Conservation (phyloP, 2,888 invertebrate genomes). For the Drosophila sordidula region DNA sequence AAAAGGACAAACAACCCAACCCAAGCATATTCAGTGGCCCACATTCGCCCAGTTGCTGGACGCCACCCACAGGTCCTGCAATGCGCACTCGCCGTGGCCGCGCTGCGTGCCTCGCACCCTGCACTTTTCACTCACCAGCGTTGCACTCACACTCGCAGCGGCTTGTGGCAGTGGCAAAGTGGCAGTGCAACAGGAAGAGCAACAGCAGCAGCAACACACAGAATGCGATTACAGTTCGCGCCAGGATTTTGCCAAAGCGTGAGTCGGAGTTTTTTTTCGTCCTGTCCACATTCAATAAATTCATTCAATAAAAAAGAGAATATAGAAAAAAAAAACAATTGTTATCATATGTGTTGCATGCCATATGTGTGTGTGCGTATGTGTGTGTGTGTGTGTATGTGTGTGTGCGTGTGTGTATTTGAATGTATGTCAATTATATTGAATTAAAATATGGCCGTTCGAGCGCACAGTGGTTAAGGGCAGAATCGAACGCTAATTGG, state of each 20-base stretch:
- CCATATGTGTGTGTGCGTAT: neutral
- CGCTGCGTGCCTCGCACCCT: slow-evolving; percentile 13
- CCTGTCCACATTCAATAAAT: slow-evolving; percentile 14
- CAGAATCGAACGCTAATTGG: neutral
- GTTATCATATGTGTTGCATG: neutral
- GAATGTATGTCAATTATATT: slow-evolving; percentile 40
- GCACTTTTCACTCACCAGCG: slow-evolving; percentile 51
- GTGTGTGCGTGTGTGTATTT: slow-evolving; percentile 7
- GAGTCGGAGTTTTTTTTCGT: slow-evolving; percentile 6
- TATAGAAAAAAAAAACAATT: slow-evolving; percentile 9
- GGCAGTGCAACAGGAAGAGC: slow-evolving; percentile 47
- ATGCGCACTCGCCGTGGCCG: slow-evolving; percentile 50
- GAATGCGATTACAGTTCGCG: slow-evolving; percentile 31
- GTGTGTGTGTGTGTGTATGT: neutral
- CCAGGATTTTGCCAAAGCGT: slow-evolving; percentile 28
- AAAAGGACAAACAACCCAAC: slow-evolving; percentile 10
- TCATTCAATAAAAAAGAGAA: slow-evolving; percentile 32
- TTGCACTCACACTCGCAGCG: slow-evolving; percentile 40
- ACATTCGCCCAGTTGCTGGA: slow-evolving; percentile 13
- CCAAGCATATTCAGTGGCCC: neutral
- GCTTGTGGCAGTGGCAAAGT: slow-evolving; percentile 25
- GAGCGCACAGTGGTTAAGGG: slow-evolving; percentile 15
- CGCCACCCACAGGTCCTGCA: slow-evolving; percentile 28
- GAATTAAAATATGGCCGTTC: slow-evolving; percentile 19
- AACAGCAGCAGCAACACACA: slow-evolving; percentile 19